Conservation (phyloP, 2,888 invertebrate species). For the Amphipoea lucens region DNA sequence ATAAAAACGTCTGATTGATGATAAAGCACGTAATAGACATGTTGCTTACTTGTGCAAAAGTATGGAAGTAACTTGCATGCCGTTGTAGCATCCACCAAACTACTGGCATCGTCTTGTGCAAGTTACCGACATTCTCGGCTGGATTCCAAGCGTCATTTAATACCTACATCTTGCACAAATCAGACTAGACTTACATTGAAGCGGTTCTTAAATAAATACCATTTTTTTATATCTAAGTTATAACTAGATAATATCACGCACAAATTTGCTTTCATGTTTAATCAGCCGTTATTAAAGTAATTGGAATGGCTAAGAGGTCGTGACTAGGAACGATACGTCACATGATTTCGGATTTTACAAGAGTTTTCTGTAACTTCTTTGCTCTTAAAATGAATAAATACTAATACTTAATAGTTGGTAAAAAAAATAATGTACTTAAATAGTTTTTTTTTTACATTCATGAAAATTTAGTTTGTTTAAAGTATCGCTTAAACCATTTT, state of each 20-base stretch:
- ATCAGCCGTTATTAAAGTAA: constrained; percentile 62
- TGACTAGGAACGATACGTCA: constrained; percentile 63
- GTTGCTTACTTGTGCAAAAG: neutral
- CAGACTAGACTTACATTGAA: constrained; percentile 83
- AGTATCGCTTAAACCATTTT: neutral
- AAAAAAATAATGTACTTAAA: neutral
- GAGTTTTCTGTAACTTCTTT: neutral
- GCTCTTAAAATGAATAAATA: neutral
- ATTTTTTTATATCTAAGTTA: constrained; percentile 76
- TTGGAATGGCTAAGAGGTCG: constrained; percentile 66
- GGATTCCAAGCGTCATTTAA: constrained; percentile 60
- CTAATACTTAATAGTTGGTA: neutral
- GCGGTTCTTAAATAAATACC: constrained; percentile 76
- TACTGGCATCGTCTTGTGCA: neutral
- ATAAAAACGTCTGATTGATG: neutral
- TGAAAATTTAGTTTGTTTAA: neutral
- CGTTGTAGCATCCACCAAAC: neutral
- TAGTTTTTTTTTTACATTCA: too few relatives aligned
- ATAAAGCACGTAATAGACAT: constrained; percentile 38
- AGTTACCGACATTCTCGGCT: neutral
- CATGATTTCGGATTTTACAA: constrained; percentile 48
- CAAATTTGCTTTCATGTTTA: constrained; percentile 72
- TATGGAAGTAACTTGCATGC: neutral
- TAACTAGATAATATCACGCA: constrained; percentile 84
- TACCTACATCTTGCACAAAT: constrained; percentile 72